phyloP scores from a whole-genome alignment of 2,797 vertebrate species.

The Notolepis coatsorum region DNA sequence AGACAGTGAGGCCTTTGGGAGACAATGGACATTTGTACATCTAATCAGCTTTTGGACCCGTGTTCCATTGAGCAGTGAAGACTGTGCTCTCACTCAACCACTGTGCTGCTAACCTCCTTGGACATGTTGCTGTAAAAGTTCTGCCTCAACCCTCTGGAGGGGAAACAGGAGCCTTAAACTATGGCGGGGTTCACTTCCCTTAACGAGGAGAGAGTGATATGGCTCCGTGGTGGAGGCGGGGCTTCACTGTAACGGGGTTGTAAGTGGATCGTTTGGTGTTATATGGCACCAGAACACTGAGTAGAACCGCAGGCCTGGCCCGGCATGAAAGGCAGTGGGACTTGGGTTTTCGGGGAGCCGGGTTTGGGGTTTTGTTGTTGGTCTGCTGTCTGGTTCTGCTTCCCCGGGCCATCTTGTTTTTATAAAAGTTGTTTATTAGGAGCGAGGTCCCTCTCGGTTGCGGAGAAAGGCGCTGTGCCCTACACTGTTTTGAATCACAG shows the following conservation, averaged over 20 bases:
- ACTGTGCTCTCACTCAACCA: constrained; percentile 38
- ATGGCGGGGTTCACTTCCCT: constrained; percentile 32
- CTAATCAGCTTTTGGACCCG: constrained; percentile 35
- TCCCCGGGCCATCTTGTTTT: constrained; percentile 65
- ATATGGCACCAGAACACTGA: constrained; percentile 33
- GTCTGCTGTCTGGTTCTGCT: constrained; percentile 55
- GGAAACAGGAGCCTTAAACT: constrained; percentile 30
- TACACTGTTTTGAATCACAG: constrained; percentile 53
- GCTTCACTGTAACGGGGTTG: constrained; percentile 18
- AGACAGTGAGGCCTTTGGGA: constrained; percentile 1
- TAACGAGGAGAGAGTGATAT: constrained; percentile 49
- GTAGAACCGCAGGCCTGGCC: constrained; percentile 40
- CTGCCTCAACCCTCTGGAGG: constrained; percentile 18
- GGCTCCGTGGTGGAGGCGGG: constrained; percentile 16
- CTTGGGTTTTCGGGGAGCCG: constrained; percentile 23
- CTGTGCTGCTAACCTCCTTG: constrained; percentile 35
- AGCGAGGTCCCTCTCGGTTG: constrained; percentile 49
- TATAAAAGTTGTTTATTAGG: constrained; percentile 69
- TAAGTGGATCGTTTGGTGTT: constrained; percentile 40
- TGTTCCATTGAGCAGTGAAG: constrained; percentile 48
- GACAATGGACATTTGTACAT: too few relatives aligned
- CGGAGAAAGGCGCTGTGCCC: constrained; percentile 43
- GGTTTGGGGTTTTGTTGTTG: constrained; percentile 42
- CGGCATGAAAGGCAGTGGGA: constrained; percentile 40
- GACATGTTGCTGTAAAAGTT: constrained; percentile 27